phyloP scores from a whole-genome alignment of 2,113 vertebrate genomes.

The Riparia riparia region DNA sequence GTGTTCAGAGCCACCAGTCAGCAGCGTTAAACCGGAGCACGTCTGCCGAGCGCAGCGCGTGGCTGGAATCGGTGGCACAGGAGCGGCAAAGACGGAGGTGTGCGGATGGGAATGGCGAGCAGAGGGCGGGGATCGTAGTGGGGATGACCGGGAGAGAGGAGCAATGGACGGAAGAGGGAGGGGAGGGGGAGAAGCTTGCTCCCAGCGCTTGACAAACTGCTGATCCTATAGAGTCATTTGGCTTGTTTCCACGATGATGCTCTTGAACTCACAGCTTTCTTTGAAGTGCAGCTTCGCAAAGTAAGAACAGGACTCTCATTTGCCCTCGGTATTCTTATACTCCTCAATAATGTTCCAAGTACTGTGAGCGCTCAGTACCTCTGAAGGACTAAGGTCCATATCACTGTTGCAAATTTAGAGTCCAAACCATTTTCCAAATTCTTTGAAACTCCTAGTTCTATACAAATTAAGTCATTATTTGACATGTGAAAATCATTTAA shows the following conservation, averaged over 20 bases:
- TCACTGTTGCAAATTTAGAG: not conserved
- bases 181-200: not conserved
- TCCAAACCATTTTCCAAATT: not conserved
- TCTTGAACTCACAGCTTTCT: not conserved
- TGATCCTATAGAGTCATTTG: not conserved
- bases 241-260: not conserved
- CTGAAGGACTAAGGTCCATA: not conserved
- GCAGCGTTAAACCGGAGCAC: too few relatives aligned
- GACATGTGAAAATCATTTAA: not conserved
- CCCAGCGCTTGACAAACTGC: accelerated
- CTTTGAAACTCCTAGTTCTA: not conserved
- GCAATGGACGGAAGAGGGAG: not conserved
- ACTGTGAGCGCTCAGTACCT: not conserved
- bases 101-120: too few relatives aligned
- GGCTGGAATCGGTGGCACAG: too few relatives aligned
- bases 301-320: not conserved
- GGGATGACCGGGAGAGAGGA: not conserved
- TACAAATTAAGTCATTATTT: not conserved
- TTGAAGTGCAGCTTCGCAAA: not conserved
- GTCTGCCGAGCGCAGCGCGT: too few relatives aligned
- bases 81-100: too few relatives aligned
- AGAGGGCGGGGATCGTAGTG: not conserved
- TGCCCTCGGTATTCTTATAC: not conserved
- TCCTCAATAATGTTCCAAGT: not conserved
- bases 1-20: too few relatives aligned